Evolutionary conservation across 2,888 invertebrate species (phyloP), one percentile per base, ranked within the genome.

Genomic region (Drosophila parthenogenetica): DNA sequence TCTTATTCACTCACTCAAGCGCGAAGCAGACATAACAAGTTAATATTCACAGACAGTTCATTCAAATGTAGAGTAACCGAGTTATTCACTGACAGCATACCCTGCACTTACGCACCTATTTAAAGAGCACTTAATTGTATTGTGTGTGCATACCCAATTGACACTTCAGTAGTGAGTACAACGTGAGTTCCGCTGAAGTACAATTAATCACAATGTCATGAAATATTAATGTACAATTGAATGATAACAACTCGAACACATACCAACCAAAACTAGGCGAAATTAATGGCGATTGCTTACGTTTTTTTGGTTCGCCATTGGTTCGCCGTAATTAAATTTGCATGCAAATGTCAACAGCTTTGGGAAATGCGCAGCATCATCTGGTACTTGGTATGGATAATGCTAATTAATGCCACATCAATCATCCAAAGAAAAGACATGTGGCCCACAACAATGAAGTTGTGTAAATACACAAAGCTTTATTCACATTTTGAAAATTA

Each of bases 341-440:
- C 16, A 14, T 43, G 25, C 46, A 45, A 32, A 42, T 43, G 50
- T 45, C 43, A 54, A 49, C 37, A 46, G 51, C 48, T 8, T 53
- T 19, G 14, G 45, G 7, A 37, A 46, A 54, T 61, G 29, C 2
- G 17, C 5, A 51, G 35, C 50, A 62, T n/a, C 19, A 14, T 14
- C 17, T 40, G 37, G 13, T 13, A 35, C 42, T 68, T 53, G 22
- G 35, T n/a, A 17, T 43, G 63, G 32, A 42, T 59, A 49, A 17
- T 29, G 17, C 64, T 80, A 83, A 87, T 81, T 80, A 72, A 66
- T 45, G 42, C 5, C 42, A 39, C 69, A 87, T 84, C 76, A 70
- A 81, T 83, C 81, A 78, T 54, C 11, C 42, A n/a, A 35, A 54
- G 68, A 61, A 43, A 37, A 42, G 32, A 39, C 25, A 14, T 35